phyloP scores from a whole-genome alignment of 2,797 vertebrate genomes.

The Cirrhinus molitorella region DNA sequence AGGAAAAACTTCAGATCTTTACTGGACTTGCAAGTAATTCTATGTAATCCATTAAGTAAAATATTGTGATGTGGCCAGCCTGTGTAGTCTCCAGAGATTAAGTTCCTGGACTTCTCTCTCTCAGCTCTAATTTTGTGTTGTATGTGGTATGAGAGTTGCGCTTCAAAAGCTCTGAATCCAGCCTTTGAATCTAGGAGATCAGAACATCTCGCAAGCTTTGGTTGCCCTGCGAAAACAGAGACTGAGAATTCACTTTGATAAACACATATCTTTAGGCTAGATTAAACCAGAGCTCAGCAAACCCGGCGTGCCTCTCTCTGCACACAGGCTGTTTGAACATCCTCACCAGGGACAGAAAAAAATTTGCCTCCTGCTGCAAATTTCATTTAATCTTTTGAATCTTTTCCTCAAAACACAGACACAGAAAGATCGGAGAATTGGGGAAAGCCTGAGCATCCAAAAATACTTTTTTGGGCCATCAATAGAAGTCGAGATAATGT shows the following conservation, averaged over 20 bases:
- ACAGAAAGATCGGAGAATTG: conserved; percentile 61
- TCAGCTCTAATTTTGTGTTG: conserved; percentile 36
- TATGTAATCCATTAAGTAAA: conserved; percentile 19
- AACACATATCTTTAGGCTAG: conserved; percentile 77
- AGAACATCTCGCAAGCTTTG: conserved; percentile 68
- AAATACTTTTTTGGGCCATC: not conserved
- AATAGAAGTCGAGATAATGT: conserved; percentile 11
- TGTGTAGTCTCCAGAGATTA: conserved; percentile 7
- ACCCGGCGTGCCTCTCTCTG: conserved; percentile 62
- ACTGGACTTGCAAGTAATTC: not conserved
- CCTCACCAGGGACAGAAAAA: conserved; percentile 70
- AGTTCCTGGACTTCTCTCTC: conserved; percentile 4
- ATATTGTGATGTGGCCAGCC: conserved; percentile 10
- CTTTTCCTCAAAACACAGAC: conserved; percentile 53
- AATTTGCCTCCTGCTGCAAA: conserved; percentile 52
- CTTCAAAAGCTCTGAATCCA: conserved; percentile 66
- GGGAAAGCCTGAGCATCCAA: conserved; percentile 44
- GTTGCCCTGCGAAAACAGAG: conserved; percentile 66
- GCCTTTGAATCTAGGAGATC: conserved; percentile 71
- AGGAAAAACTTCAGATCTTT: conserved; percentile 37
- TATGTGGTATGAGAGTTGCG: conserved; percentile 57
- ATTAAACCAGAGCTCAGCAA: conserved; percentile 75
- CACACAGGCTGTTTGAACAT: conserved; percentile 70
- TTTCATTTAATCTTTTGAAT: conserved; percentile 65
- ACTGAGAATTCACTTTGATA: conserved; percentile 79